Evolutionary conservation across 2,797 vertebrate genomes (phyloP).

Genomic region (Pristis pectinata): DNA sequence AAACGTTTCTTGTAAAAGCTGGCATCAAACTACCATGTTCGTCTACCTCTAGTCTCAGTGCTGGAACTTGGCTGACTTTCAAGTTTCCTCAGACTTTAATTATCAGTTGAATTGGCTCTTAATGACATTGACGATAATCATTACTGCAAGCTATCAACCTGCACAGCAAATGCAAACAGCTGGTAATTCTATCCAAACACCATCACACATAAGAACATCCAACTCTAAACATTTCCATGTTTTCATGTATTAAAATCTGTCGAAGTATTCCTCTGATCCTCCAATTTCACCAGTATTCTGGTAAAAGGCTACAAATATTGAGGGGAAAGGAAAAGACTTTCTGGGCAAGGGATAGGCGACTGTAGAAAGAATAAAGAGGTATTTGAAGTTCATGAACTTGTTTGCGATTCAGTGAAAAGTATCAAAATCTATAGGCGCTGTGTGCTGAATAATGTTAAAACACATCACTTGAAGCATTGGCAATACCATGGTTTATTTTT

Average conservation of each 20-base stretch:
- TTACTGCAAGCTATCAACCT: slow-evolving; percentile 17
- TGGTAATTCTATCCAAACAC: not conserved
- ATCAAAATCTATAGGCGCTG: not conserved
- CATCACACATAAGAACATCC: not conserved
- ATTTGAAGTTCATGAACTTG: not conserved
- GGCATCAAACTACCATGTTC: not conserved
- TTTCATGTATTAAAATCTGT: not conserved
- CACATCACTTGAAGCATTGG: not conserved
- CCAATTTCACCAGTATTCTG: not conserved
- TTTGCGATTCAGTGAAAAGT: not conserved
- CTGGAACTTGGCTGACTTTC: slow-evolving; percentile 25
- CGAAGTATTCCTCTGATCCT: not conserved
- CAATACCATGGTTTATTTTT: not conserved
- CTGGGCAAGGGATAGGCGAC: too few species aligned
- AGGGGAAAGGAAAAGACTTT: not conserved
- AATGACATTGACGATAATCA: slow-evolving; percentile 2
- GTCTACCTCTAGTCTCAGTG: not conserved
- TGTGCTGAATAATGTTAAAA: not conserved
- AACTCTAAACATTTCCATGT: not conserved
- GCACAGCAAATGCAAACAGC: slow-evolving; percentile 28
- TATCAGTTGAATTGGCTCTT: slow-evolving; percentile 21
- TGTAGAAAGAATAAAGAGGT: not conserved
- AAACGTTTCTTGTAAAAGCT: not conserved
- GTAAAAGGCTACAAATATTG: not conserved
- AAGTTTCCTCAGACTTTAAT: slow-evolving; percentile 15